Base-by-base conservation (phyloP, 2,113 vertebrate species). In the human region DNA sequence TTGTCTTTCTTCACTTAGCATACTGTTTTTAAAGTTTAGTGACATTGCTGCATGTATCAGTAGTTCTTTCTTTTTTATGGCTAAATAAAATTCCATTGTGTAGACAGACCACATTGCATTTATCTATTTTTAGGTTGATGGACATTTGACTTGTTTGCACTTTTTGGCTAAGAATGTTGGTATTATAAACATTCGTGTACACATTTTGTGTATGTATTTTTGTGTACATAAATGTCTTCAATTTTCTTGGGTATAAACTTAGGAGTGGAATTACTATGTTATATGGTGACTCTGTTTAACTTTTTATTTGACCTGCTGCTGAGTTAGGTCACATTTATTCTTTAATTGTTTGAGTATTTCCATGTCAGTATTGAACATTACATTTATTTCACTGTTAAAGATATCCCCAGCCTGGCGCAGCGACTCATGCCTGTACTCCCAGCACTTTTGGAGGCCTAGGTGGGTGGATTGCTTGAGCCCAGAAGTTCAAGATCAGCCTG, bases 11-110 rank as follows among this genome's bases (percentile, higher is more conserved):
- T 61, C 16, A 48, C 30, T 90, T 79, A 35, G 17, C 10, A 12
- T 27, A 45, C 20, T 50, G 25, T n/a, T 70, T 64, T 45, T 61
- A 55, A 1, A 35, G 9, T 45, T 45, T 23, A 32, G 6, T 45
- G 0, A 1, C 1, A 5, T 14, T 12, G 30, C 40, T 55, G 5
- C 25, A 35, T 6, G 0, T 14, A 11, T 35, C 3, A 25, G n/a
- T 9, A 40, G 8, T 16, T 35, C 18, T 18, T 73, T 82, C 22
- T 12, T 14, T 89, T 57, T n/a, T 16, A 43, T 35, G n/a, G 22
- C 23, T 43, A 11, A 48, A 70, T 20, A 48, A 3, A 16, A 45
- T 16, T 61, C 16, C 18, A 18, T 43, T 20, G 0, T 48, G 30
- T 16, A 17, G 14, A 0, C 11, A 9, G 8, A 16, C 1, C 32